These are phyloP conservation scores for Zaprionus capensis DNA, from an alignment of 1,140 invertebrate species.

Conservation along the genomic window DNA sequence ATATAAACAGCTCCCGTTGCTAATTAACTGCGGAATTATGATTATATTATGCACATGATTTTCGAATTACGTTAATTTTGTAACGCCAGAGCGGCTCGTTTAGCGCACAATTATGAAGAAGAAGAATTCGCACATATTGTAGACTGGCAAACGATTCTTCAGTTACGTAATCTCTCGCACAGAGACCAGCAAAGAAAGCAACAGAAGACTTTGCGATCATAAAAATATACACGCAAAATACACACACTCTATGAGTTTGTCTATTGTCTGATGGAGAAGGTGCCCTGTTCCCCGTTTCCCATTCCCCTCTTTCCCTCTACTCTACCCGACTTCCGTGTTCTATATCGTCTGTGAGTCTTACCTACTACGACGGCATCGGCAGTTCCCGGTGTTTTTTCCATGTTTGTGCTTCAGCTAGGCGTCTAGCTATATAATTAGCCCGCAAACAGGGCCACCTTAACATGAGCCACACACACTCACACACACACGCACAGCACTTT, in stretches of 20 bases:
- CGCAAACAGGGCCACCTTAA: constrained; percentile 67
- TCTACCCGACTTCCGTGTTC: constrained; percentile 18
- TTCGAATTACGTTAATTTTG: background rate
- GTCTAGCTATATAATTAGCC: constrained; percentile 76
- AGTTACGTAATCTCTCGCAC: constrained; percentile 72
- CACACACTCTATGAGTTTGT: constrained; percentile 43
- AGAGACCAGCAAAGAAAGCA: constrained; percentile 11
- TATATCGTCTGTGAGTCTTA: constrained; percentile 37
- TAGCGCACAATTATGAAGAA: constrained; percentile 62
- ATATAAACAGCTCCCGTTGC: constrained; percentile 14
- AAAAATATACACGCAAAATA: constrained; percentile 69
- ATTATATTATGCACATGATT: constrained; percentile 12
- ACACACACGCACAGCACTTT: constrained; percentile 57
- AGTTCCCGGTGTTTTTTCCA: constrained; percentile 65
- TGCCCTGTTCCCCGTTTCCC: background rate
- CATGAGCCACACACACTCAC: constrained; percentile 48
- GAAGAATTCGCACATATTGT: constrained; percentile 30
- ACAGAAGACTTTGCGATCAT: constrained; percentile 51
- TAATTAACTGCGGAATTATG: constrained; percentile 39
- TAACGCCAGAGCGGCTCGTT: constrained; percentile 6
- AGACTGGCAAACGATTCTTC: constrained; percentile 19
- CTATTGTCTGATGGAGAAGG: constrained; percentile 58
- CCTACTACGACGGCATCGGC: constrained; percentile 48
- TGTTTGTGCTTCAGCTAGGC: constrained; percentile 69
- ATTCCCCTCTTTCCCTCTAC: background rate